Conservation (phyloP, 2,797 vertebrate genomes). For the Tachyglossus aculeatus region DNA sequence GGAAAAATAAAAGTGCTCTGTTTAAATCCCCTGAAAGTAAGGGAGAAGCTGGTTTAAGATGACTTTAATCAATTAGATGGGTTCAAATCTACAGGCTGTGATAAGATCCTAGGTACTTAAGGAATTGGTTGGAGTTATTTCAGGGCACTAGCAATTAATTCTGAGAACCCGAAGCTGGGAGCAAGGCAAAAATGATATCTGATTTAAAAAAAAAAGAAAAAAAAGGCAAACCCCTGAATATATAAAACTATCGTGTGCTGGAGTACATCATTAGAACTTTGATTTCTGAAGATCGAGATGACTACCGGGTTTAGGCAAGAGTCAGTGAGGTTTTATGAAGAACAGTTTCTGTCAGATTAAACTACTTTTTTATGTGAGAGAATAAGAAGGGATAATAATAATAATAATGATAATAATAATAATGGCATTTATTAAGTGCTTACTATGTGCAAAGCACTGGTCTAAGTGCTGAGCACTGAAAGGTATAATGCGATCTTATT, state of each 20-base stretch:
- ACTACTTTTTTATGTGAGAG: neutral
- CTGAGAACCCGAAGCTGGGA: neutral
- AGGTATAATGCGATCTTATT: too few species aligned
- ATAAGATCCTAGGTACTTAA: too few species aligned
- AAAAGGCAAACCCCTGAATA: neutral
- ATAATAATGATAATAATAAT: too few species aligned
- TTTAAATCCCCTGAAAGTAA: too few species aligned
- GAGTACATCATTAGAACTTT: neutral
- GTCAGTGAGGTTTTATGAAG: too few species aligned
- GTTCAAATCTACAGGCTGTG: fast-evolving
- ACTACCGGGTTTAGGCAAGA: too few species aligned
- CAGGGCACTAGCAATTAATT: neutral
- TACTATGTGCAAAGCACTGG: too few species aligned
- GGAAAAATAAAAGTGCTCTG: too few species aligned
- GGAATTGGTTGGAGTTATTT: neutral
- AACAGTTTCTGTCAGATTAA: neutral
- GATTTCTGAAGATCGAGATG: too few species aligned
- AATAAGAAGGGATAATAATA: too few species aligned
- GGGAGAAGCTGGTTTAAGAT: neutral
- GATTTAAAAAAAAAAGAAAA: neutral
- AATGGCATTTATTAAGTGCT: too few species aligned
- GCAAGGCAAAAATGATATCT: neutral
- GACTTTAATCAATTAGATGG: neutral
- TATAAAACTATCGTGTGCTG: neutral
- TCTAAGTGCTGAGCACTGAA: too few species aligned